Conservation (phyloP, 2,888 invertebrate genomes). For the Galeopsomyia nigrocyanea region DNA sequence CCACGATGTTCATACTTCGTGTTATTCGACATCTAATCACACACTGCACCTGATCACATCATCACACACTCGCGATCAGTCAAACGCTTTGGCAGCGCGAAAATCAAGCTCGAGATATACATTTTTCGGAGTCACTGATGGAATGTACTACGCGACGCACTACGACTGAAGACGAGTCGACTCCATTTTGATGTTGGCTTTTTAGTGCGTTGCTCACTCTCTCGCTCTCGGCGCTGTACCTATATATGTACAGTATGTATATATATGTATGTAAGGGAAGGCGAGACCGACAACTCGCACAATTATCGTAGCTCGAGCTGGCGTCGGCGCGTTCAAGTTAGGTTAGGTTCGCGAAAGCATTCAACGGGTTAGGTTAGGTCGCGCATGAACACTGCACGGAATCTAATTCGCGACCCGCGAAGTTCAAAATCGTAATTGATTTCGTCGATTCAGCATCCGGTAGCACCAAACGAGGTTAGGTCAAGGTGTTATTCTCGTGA, state of each 20-base stretch:
- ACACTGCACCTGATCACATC: constrained; percentile 25
- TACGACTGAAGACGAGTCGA: constrained; percentile 51
- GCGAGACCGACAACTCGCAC: background rate
- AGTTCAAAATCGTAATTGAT: no score
- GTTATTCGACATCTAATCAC: constrained; percentile 60
- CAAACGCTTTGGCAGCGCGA: background rate
- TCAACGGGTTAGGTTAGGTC: constrained; percentile 46
- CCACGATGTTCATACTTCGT: constrained; percentile 64
- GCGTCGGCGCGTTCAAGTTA: constrained; percentile 26
- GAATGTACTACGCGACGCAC: constrained; percentile 30
- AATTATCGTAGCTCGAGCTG: no score
- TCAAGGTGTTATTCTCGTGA: no score
- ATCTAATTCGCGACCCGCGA: no score
- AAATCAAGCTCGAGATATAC: background rate
- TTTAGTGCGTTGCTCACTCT: constrained; percentile 12
- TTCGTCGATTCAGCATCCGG: no score
- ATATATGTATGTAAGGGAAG: background rate
- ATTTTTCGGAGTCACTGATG: background rate
- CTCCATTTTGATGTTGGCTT: constrained; percentile 55
- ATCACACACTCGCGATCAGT: background rate
- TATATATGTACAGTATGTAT: no score
- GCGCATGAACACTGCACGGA: no score
- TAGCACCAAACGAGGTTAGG: no score
- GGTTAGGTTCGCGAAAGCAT: constrained; percentile 15
- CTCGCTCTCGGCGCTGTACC: no score